Conservation (phyloP, 2,113 vertebrate genomes). For the Trinectes maculatus region DNA sequence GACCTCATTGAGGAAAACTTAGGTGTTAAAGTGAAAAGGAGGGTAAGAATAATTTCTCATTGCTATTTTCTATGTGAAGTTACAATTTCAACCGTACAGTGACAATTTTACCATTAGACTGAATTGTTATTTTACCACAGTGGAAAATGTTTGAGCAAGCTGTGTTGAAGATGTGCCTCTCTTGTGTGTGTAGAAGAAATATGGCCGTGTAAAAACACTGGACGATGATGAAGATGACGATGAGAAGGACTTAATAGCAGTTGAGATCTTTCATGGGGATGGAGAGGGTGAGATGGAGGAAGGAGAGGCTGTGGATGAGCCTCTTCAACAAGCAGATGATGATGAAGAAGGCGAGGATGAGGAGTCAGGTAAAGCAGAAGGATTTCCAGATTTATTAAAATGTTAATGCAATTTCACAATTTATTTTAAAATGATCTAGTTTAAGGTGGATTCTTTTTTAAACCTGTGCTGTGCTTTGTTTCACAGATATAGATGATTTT, state of each 20-base stretch:
- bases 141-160: not conserved
- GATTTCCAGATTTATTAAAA: not conserved
- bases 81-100: not conserved
- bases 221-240: constrained; percentile 97
- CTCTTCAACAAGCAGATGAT: constrained; percentile 85
- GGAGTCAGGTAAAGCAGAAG: constrained; percentile 87
- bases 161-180: not conserved
- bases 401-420: not conserved
- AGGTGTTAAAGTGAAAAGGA: constrained; percentile 97
- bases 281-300: constrained; percentile 93
- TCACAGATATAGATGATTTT: constrained; percentile 94
- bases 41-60: constrained; percentile 79
- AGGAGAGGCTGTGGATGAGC: constrained; percentile 86
- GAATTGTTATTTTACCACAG: not conserved
- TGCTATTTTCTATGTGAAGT: not conserved
- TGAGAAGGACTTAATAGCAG: constrained; percentile 92
- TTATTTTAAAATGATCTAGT: not conserved
- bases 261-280: constrained; percentile 95
- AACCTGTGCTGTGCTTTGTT: not conserved
- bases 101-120: not conserved
- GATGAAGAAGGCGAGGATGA: constrained; percentile 93
- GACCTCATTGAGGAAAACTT: constrained; percentile 98
- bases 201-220: constrained; percentile 93
- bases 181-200: constrained; percentile 88
- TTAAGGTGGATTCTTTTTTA: not conserved